phyloP scores from a whole-genome alignment of 1,140 invertebrate species.

The Stenopsyche tienmushanensis region DNA sequence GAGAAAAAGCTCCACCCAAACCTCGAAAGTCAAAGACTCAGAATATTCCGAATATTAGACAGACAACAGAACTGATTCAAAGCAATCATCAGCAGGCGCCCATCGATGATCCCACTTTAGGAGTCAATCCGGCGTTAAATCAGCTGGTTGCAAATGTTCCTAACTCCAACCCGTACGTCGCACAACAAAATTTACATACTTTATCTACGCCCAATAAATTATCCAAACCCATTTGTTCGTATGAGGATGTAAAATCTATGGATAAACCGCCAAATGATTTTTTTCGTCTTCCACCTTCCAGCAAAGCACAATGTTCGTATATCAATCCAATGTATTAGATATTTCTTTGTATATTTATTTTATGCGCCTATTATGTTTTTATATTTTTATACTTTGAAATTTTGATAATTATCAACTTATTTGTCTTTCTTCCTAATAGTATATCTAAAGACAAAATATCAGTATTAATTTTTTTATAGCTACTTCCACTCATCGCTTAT shows the following conservation, averaged over 20 bases:
- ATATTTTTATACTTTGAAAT: too few species aligned
- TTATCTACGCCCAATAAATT: not conserved
- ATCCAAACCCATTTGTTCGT: not conserved
- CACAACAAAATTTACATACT: conserved; percentile 6
- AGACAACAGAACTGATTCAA: not conserved
- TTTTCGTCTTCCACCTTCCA: not conserved
- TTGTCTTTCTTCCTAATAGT: too few species aligned
- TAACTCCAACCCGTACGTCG: not conserved
- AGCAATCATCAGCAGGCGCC: not conserved
- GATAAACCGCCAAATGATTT: conserved; percentile 6
- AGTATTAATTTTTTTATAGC: too few species aligned
- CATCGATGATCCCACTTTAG: not conserved
- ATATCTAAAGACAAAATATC: too few species aligned
- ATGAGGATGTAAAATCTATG: not conserved
- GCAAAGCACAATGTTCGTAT: conserved; percentile 21
- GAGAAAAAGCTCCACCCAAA: conserved; percentile 11
- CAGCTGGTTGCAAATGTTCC: not conserved
- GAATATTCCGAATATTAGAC: not conserved
- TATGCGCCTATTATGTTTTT: too few species aligned
- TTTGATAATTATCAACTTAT: too few species aligned
- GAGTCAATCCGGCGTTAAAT: not conserved
- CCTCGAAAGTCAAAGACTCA: conserved; percentile 12
- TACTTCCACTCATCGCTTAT: too few species aligned
- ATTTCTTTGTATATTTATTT: too few species aligned
- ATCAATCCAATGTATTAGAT: conserved; percentile 14